Conservation (phyloP, 2,113 vertebrate species). For the Pyrgilauda ruficollis region DNA sequence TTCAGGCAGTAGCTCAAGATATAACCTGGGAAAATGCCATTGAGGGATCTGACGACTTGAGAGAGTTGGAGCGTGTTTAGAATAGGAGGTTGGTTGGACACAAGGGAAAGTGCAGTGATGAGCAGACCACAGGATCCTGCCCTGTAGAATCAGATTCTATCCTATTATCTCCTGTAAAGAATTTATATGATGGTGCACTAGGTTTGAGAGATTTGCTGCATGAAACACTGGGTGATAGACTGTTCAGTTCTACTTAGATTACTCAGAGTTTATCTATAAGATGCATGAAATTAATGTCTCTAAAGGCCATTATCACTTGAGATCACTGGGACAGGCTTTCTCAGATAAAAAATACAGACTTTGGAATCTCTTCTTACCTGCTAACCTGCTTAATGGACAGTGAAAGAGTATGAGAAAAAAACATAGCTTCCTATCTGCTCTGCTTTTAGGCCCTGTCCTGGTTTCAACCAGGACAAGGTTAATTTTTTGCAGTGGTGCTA, state of each 20-base stretch:
- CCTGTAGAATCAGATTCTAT: neutral
- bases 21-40: fast-evolving
- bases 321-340: neutral
- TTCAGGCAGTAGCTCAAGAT: neutral
- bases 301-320: neutral
- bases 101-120: neutral
- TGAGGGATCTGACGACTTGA: neutral
- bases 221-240: neutral
- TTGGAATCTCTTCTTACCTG: neutral
- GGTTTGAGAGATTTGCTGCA: neutral
- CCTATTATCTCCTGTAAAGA: neutral
- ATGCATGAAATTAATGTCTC: neutral
- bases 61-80: neutral
- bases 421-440: neutral
- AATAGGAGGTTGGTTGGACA: neutral
- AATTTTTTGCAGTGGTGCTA: neutral
- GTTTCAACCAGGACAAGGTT: neutral
- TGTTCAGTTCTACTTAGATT: neutral
- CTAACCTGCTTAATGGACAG: neutral
- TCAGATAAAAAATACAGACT: fast-evolving
- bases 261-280: neutral
- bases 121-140: neutral
- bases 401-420: neutral
- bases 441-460: neutral
- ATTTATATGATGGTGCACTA: neutral